These are phyloP conservation scores for Gonatopus flavifemur DNA, from an alignment of 1,140 invertebrate genomes.

Conservation along the genomic window DNA sequence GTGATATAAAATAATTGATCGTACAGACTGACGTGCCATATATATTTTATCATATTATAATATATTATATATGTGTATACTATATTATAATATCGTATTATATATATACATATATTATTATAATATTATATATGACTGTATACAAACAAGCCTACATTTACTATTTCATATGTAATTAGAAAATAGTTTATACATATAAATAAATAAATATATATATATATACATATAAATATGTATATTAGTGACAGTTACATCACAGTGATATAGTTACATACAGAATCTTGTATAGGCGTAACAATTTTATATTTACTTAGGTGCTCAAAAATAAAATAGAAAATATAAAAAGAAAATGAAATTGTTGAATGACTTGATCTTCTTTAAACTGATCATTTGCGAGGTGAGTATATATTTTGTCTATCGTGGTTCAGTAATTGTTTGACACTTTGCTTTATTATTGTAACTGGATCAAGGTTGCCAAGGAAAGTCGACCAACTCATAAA, in stretches of 20 bases:
- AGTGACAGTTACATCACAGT: slow-evolving; percentile 41
- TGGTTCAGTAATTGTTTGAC: too few species aligned
- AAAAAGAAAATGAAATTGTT: slow-evolving; percentile 20
- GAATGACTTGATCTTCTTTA: background rate
- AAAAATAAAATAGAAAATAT: slow-evolving; percentile 51
- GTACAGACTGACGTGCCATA: slow-evolving; percentile 59
- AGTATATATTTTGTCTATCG: too few species aligned
- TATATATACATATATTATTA: slow-evolving; percentile 8
- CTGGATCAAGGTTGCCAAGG: too few species aligned
- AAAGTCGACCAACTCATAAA: too few species aligned
- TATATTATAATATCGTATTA: too few species aligned
- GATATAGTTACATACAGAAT: slow-evolving; percentile 52
- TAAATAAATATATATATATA: slow-evolving; percentile 20
- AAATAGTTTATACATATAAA: slow-evolving; percentile 45
- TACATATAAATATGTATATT: slow-evolving; percentile 22
- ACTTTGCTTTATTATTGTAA: too few species aligned
- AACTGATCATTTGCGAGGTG: background rate
- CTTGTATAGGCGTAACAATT: slow-evolving; percentile 49
- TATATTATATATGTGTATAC: too few species aligned
- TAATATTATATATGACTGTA: slow-evolving; percentile 27
- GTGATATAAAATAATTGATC: slow-evolving; percentile 50
- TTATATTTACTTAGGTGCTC: slow-evolving; percentile 56
- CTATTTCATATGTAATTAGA: slow-evolving; percentile 55
- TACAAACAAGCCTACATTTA: slow-evolving; percentile 54
- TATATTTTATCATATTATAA: slow-evolving; percentile 40